Conservation (phyloP, 2,888 invertebrate genomes). For the Polietes domitor region DNA sequence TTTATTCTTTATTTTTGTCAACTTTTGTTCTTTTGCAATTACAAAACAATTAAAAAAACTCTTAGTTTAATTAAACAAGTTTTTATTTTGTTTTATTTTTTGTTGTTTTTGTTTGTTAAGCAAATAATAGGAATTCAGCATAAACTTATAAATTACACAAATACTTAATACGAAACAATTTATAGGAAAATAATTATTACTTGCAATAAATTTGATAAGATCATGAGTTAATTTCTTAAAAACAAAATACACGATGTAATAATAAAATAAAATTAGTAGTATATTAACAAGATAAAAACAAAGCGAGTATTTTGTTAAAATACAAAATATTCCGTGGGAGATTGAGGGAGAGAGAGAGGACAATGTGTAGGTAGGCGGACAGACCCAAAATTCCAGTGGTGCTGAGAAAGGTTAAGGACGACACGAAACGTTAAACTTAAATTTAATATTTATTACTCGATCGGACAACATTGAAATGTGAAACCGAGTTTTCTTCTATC, state of each 20-base stretch:
- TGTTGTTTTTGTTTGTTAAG: constrained; percentile 23
- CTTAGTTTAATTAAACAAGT: constrained; percentile 28
- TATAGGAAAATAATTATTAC: constrained; percentile 39
- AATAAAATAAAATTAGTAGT: constrained; percentile 10
- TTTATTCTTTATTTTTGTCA: constrained; percentile 36
- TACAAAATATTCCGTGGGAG: constrained; percentile 9
- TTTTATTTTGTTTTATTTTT: constrained; percentile 22
- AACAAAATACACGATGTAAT: constrained; percentile 20
- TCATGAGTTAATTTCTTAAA: constrained; percentile 41
- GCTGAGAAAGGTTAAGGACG: background rate
- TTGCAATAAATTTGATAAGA: constrained; percentile 32
- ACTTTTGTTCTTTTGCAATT: constrained; percentile 20
- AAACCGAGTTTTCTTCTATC: background rate
- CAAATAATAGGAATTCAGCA: constrained; percentile 57
- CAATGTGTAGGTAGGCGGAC: background rate
- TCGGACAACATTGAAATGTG: background rate
- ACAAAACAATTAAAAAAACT: constrained; percentile 27
- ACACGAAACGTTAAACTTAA: background rate
- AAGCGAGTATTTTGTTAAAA: constrained; percentile 20
- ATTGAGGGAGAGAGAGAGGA: background rate
- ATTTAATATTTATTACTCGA: background rate
- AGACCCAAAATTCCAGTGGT: background rate
- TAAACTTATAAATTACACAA: constrained; percentile 52
- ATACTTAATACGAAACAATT: constrained; percentile 40
- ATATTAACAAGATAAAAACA: constrained; percentile 12